Evolutionary conservation across 2,888 invertebrate species (phyloP).

Genomic region (Himalopsyche kuldschensis): DNA sequence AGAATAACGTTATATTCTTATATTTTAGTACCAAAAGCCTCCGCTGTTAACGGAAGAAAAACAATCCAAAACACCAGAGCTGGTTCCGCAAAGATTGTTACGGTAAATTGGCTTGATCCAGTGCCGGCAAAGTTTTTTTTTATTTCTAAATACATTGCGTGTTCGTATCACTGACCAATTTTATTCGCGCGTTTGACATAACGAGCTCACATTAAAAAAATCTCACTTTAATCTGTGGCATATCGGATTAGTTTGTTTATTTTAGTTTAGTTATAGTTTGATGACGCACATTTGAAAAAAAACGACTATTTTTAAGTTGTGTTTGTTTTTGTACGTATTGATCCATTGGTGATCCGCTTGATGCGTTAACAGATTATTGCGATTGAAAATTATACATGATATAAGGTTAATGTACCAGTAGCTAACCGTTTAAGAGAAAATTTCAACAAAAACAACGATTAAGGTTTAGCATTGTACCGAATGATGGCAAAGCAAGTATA

Average conservation of each 20-base stretch:
- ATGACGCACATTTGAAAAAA: not conserved
- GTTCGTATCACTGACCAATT: not conserved
- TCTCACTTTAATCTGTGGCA: not conserved
- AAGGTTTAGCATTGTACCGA: too few relatives aligned
- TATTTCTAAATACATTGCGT: not conserved
- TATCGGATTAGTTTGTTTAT: not conserved
- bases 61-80: not conserved
- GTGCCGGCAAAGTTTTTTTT: not conserved
- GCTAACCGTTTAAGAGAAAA: too few relatives aligned
- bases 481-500: too few relatives aligned
- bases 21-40: too few relatives aligned
- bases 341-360: too few relatives aligned
- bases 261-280: not conserved
- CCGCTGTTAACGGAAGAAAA: not conserved
- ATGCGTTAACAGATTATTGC: too few relatives aligned
- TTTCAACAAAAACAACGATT: too few relatives aligned
- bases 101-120: not conserved
- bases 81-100: not conserved
- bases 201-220: not conserved
- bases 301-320: too few relatives aligned
- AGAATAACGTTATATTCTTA: too few relatives aligned
- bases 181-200: not conserved
- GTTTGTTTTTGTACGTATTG: too few relatives aligned
- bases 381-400: too few relatives aligned
- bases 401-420: too few relatives aligned